A percentile compares a stretch with the other conserved stretches of the same genome.
Evolutionary conservation across 2,888 invertebrate species (phyloP).

Genomic region (Lepidocyrtoides sp.): DNA sequence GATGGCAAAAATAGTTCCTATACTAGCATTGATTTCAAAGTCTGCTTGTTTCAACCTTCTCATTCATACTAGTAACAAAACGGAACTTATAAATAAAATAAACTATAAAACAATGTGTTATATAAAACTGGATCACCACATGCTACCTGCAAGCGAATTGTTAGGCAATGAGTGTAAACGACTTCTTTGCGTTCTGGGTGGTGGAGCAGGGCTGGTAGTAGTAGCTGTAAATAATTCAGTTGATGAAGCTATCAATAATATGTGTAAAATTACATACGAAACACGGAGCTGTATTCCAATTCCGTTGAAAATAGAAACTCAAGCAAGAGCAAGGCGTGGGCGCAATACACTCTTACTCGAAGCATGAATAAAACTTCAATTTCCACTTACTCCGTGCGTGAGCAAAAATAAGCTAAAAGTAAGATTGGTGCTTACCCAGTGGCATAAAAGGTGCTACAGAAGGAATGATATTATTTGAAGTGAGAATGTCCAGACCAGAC

Average conservation of each 20-base stretch:
- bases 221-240: conserved; percentile 79
- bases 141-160: conserved; percentile 85
- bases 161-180: conserved; percentile 86
- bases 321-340: conserved; percentile 60
- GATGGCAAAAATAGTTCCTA: not conserved
- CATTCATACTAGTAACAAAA: conserved; percentile 37
- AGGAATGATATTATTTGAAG: conserved; percentile 83
- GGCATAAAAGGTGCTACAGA: conserved; percentile 72
- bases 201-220: conserved; percentile 86
- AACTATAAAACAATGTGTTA: conserved; percentile 22
- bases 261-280: conserved; percentile 44
- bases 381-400: conserved; percentile 7
- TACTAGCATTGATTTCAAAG: not conserved
- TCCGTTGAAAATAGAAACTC: conserved; percentile 48
- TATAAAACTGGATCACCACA: conserved; percentile 66
- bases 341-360: conserved; percentile 57
- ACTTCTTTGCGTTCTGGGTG: conserved; percentile 86
- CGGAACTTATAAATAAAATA: conserved; percentile 36
- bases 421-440: conserved; percentile 68
- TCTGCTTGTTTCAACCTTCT: not conserved
- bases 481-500: conserved; percentile 84
- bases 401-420: not conserved
- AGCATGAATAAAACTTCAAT: conserved; percentile 4
- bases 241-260: conserved; percentile 55
- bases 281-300: conserved; percentile 43